A percentile compares a stretch with the other conserved stretches of the same genome.
phyloP scores from a whole-genome alignment of 2,113 vertebrate genomes.

The Penelope pileata region DNA sequence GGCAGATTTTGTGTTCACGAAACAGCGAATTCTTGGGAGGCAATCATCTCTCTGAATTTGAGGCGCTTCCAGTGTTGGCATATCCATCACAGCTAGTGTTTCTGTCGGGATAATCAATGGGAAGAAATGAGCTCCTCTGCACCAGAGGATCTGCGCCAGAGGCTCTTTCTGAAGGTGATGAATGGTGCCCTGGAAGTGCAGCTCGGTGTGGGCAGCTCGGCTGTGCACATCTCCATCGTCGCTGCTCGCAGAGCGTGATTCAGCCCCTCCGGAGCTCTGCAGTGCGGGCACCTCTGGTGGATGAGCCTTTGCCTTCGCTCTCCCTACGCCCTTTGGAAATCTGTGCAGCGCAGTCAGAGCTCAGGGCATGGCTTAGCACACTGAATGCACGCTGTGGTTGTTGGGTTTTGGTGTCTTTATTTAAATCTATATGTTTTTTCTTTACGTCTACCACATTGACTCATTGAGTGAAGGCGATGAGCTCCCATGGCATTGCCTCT shows the following conservation, averaged over 20 bases:
- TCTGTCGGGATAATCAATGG: background rate
- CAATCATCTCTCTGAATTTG: background rate
- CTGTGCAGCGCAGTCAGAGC: background rate
- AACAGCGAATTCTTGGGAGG: background rate
- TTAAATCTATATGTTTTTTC: too few relatives aligned
- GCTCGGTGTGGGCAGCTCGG: background rate
- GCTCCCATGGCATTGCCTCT: background rate
- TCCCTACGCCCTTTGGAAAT: background rate
- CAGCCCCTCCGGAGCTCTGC: background rate
- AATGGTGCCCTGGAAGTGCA: background rate
- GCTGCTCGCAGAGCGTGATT: background rate
- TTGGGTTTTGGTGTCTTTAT: background rate
- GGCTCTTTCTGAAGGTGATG: background rate
- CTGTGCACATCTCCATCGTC: background rate
- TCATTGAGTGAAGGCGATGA: background rate
- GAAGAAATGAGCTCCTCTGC: conserved; percentile 8
- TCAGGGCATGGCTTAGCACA: accelerated
- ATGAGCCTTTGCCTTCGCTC: background rate
- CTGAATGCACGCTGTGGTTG: background rate
- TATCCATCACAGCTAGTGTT: conserved; percentile 7
- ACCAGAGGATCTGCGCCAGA: background rate
- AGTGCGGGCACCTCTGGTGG: background rate
- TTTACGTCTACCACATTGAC: accelerated
- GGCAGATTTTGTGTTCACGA: background rate
- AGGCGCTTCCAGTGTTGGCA: background rate